Conservation (phyloP, 2,888 invertebrate species). For the Erebia epiphron region DNA sequence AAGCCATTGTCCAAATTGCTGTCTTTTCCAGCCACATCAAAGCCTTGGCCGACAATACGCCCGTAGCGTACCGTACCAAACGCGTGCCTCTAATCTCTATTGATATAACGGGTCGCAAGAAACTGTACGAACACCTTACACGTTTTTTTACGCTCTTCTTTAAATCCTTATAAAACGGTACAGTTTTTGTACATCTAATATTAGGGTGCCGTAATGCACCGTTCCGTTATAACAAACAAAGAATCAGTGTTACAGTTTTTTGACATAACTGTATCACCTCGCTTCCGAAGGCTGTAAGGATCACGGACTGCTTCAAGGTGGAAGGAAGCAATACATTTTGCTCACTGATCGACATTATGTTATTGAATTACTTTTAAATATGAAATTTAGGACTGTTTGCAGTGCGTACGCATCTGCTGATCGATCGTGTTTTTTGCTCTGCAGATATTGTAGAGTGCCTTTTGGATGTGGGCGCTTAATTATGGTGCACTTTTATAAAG, state of each 20-base stretch:
- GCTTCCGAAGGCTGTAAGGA: slow-evolving; percentile 57
- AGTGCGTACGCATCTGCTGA: slow-evolving; percentile 75
- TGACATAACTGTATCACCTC: slow-evolving; percentile 74
- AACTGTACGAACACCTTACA: slow-evolving; percentile 75
- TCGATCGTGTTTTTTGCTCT: slow-evolving; percentile 57
- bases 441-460: slow-evolving; percentile 58
- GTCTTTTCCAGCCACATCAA: slow-evolving; percentile 80
- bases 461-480: slow-evolving; percentile 80
- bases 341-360: slow-evolving; percentile 76
- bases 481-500: slow-evolving; percentile 74
- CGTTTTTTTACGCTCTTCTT: slow-evolving; percentile 62
- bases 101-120: slow-evolving; percentile 76
- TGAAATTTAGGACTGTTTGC: slow-evolving; percentile 71
- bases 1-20: slow-evolving; percentile 56
- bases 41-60: slow-evolving; percentile 64
- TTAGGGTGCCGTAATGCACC: slow-evolving; percentile 65
- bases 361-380: slow-evolving; percentile 81
- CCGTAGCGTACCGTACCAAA: slow-evolving; percentile 60
- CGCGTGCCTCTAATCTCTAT: slow-evolving; percentile 81
- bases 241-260: slow-evolving; percentile 77
- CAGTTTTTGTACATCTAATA: slow-evolving; percentile 67
- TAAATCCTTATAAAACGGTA: slow-evolving; percentile 73
- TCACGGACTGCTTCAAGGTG: slow-evolving; percentile 68
- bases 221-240: slow-evolving; percentile 72
- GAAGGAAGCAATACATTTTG: slow-evolving; percentile 81